phyloP scores from a whole-genome alignment of 2,113 vertebrate genomes.

The Tonatia bakeri region DNA sequence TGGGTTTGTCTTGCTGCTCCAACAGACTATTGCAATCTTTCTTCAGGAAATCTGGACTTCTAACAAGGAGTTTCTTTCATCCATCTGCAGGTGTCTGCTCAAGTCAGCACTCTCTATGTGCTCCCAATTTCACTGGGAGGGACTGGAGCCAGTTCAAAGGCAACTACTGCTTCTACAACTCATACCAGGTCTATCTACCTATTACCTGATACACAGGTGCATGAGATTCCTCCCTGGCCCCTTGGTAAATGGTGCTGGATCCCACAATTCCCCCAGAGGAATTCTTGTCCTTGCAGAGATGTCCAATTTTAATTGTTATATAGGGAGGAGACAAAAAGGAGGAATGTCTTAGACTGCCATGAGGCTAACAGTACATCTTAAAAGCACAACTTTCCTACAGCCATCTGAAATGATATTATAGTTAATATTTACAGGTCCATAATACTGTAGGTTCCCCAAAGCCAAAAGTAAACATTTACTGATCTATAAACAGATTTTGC shows the following conservation, averaged over 20 bases:
- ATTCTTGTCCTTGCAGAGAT: background rate
- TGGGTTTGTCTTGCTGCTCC: background rate
- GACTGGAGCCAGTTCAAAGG: background rate
- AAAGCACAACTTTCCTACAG: background rate
- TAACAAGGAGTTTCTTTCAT: background rate
- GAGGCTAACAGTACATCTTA: background rate
- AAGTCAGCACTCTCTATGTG: background rate
- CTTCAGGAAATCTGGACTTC: background rate
- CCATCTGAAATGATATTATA: background rate
- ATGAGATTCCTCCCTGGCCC: background rate
- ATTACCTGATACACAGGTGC: background rate
- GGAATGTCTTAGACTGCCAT: background rate
- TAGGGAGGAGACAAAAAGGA: background rate
- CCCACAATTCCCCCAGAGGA: background rate
- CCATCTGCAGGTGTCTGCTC: background rate
- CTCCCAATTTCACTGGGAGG: background rate
- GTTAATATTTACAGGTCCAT: background rate
- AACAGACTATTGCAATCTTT: background rate
- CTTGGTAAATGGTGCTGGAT: background rate
- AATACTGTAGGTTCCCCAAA: background rate
- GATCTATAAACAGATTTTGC: background rate
- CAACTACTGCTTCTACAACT: background rate
- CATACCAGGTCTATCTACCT: background rate
- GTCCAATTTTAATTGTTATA: background rate
- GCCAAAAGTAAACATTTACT: background rate